These are phyloP conservation scores for Platysteira castanea DNA, from an alignment of 2,113 vertebrate species.

Conservation along the genomic window DNA sequence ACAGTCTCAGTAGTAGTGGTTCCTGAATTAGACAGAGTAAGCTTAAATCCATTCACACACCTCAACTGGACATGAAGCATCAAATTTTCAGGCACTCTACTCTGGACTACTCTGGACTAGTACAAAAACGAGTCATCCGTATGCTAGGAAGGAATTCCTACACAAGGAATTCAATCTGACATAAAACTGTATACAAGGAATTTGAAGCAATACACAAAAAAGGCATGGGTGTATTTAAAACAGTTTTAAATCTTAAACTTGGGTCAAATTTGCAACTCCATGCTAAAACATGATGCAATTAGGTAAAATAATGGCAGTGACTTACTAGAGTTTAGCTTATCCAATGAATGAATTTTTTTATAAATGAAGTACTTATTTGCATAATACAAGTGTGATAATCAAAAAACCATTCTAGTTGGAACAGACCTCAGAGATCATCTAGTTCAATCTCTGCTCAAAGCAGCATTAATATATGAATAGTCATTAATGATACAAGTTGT, in stretches of 20 bases:
- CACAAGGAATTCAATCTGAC: background rate
- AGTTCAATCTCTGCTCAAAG: slow-evolving; percentile 6
- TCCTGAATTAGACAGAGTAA: background rate
- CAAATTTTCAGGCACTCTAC: background rate
- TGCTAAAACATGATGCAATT: background rate
- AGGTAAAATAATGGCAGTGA: background rate
- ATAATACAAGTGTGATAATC: background rate
- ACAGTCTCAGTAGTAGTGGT: accelerated
- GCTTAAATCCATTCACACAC: background rate
- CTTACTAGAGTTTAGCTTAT: background rate
- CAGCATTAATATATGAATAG: background rate
- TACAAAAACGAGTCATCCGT: background rate
- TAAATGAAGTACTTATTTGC: background rate
- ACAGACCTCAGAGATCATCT: background rate
- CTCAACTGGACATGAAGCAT: background rate
- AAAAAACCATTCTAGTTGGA: background rate
- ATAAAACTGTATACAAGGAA: background rate
- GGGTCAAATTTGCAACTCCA: background rate
- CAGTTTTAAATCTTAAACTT: background rate
- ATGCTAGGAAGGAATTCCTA: background rate
- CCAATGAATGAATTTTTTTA: background rate
- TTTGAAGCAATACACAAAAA: background rate
- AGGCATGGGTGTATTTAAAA: background rate
- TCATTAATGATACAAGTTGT: background rate
- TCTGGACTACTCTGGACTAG: background rate